Base-by-base conservation (phyloP, 2,888 invertebrate species). In the Nebria brevicollis region DNA sequence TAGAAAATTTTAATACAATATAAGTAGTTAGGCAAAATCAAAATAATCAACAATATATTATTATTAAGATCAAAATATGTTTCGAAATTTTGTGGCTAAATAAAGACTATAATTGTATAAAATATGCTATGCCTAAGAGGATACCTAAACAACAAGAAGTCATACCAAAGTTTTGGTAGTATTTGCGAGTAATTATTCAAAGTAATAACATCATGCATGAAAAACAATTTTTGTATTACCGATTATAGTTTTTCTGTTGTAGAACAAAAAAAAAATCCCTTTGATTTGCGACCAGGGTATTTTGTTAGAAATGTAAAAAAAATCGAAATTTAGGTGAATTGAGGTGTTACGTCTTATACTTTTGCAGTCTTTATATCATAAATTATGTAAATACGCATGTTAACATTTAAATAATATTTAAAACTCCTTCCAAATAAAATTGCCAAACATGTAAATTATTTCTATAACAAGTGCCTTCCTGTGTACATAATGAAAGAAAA, bases 401-500 rank as follows among this genome's bases (percentile, higher is more conserved):
- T 73, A 77, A 79, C 68, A 74, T 79, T 66, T 72, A 41, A 66
- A 80, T 80, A 75, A 76, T 65, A 41, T 75, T 75, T 80, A 75
- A 76, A 76, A 76, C 77, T 81, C 81, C 81, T 81, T 81, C 81
- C 81, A 81, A 76, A 75, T 75, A 43, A 74, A 74, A 72, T 81
- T 81, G 81, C 81, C 81, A 81, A 81, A 81, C 66, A 72, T 75
- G 80, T 80, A 75, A 80, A 73, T 64, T 72, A 72, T 80, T 81
- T 77, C 81, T 77, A 80, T 80, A 72, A 76, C 26, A 79, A 81
- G 81, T 81, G 81, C 81, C 81, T 81, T 81, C 77, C 80, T 75
- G 20, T 81, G 81, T 81, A 81, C 68, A 81, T 81, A 81, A 26
- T 81, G 81, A 77, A 81, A 6, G 4, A 54, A 26, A 13, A 7